Evolutionary conservation across 2,113 vertebrate species (phyloP), one percentile per base, ranked within the genome.

Genomic region (Eupsittula cactorum): DNA sequence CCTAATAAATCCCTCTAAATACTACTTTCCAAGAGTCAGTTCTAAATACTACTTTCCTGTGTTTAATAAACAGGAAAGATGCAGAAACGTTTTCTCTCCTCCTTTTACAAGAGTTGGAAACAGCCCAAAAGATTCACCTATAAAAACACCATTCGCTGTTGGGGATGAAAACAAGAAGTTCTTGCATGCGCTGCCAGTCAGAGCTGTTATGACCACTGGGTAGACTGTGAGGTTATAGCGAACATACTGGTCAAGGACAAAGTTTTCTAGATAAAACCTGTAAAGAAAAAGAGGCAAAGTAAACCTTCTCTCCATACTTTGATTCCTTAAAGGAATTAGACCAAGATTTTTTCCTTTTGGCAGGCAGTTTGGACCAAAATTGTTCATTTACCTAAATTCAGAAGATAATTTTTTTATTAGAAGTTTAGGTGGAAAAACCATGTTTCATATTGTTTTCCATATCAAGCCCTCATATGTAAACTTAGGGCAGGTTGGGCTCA

Each of bases 201-300:
- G 97, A 92, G 97, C 98, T 90, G 96, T 88, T 20, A 98, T 98
- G 60, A 98, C 92, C 88, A 98, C 98, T 1, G 98, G 98, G 82
- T 98, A 98, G 21, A 98, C 64, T 1, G 97, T 98, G 75, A 98
- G 90, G 82, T 98, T 98, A 63, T 99, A 98, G 12, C 98, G 94
- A 76, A 99, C 98, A 67, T 98, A 98, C 18, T 98, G 98, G 92
- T 98, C 98, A 86, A 99, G 82, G 18, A 98, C 41, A 89, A 98
- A 98, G 96, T 98, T 99, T 96, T 99, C 98, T 39, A 99, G 92
- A 57, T 96, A 95, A 95, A 98, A 98, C 98, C 98, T 98, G 93
- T 23, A 69, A 74, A 95, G 62, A 95, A 41, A 80, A 49, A 81
- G 18, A 82, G 13, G 21, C 15, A 49, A 29, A 77, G 23, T 63